These are phyloP conservation scores for Caranx melampygus DNA, from an alignment of 2,113 vertebrate species.

Conservation along the genomic window DNA sequence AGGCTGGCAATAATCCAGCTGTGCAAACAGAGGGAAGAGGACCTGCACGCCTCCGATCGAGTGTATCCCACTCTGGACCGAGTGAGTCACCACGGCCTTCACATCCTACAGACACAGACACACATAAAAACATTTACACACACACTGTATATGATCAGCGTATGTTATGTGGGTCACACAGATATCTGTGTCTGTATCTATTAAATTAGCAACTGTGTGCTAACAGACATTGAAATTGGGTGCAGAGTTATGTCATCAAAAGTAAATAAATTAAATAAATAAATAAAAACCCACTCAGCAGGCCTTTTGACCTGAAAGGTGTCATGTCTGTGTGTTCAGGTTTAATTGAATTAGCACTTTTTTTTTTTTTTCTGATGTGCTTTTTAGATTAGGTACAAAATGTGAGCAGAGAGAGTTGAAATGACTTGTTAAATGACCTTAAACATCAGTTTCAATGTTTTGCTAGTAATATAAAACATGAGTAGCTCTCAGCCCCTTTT, in stretches of 20 bases:
- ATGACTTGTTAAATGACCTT: too few relatives aligned
- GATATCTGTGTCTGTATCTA: not conserved
- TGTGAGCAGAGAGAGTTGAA: too few relatives aligned
- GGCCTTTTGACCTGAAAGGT: too few relatives aligned
- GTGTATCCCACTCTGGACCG: slow-evolving; percentile 97
- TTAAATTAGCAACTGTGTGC: not conserved
- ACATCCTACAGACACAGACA: slow-evolving; percentile 87
- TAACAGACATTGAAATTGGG: not conserved
- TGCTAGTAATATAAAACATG: too few relatives aligned
- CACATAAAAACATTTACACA: not conserved
- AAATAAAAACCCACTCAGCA: too few relatives aligned
- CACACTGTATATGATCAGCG: not conserved
- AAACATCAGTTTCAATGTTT: too few relatives aligned
- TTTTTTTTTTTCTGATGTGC: too few relatives aligned
- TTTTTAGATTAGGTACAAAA: too few relatives aligned
- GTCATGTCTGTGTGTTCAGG: too few relatives aligned
- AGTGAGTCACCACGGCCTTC: slow-evolving; percentile 97
- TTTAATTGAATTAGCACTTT: too few relatives aligned
- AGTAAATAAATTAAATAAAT: not conserved
- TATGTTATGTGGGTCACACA: not conserved
- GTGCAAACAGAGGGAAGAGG: slow-evolving; percentile 97
- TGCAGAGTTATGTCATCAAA: not conserved
- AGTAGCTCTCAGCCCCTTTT: too few relatives aligned
- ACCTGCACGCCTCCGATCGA: slow-evolving; percentile 98
- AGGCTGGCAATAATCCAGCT: slow-evolving; percentile 93